Evolutionary conservation across 2,113 vertebrate genomes (phyloP).

Genomic region (Mesocricetus auratus): DNA sequence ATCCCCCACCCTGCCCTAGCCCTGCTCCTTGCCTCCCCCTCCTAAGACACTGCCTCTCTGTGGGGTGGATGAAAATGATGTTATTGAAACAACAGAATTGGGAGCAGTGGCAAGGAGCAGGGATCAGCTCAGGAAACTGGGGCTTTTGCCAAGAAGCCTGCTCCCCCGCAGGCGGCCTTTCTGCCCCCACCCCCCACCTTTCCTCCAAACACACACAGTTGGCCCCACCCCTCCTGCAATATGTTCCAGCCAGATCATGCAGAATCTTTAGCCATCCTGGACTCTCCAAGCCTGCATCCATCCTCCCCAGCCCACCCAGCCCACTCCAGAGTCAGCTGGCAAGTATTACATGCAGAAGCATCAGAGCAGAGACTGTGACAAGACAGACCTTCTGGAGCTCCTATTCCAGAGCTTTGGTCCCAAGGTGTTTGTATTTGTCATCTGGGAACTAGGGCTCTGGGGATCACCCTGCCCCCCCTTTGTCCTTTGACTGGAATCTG

Average conservation of each 20-base stretch:
- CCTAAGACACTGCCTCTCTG: constrained; percentile 75
- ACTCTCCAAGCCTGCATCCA: background rate
- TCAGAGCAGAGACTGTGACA: background rate
- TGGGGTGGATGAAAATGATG: constrained; percentile 85
- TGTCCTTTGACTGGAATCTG: background rate
- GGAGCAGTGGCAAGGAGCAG: constrained; percentile 83
- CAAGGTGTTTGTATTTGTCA: background rate
- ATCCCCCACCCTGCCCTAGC: constrained; percentile 51
- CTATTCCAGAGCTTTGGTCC: background rate
- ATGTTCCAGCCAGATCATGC: constrained; percentile 57
- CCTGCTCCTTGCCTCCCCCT: constrained; percentile 60
- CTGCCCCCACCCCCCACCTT: constrained; percentile 82
- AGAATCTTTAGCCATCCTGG: constrained; percentile 60
- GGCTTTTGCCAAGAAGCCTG: constrained; percentile 83
- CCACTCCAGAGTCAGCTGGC: constrained; percentile 13
- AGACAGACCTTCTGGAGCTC: background rate
- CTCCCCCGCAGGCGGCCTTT: constrained; percentile 82
- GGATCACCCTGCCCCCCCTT: background rate
- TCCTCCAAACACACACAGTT: constrained; percentile 78
- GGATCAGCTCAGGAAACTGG: constrained; percentile 85
- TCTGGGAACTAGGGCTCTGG: background rate
- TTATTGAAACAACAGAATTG: constrained; percentile 86
- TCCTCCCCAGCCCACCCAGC: background rate
- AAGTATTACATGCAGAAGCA: background rate
- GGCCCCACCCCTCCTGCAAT: constrained; percentile 72